Conservation (phyloP, 2,888 invertebrate species). For the Euzophera pinguis region DNA sequence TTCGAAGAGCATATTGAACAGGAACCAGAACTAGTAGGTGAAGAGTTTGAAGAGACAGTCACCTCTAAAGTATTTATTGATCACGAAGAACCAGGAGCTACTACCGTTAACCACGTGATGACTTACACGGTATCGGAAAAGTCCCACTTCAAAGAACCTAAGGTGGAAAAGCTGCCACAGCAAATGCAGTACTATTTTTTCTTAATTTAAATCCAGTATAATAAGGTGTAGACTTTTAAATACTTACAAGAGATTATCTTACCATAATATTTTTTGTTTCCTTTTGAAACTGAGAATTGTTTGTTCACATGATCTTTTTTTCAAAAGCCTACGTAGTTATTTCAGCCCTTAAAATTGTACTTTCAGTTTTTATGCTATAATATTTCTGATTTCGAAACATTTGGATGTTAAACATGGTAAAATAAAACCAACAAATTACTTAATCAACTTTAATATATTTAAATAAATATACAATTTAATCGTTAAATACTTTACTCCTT, state of each 20-base stretch:
- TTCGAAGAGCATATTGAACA: slow-evolving; percentile 42
- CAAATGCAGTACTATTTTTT: slow-evolving; percentile 69
- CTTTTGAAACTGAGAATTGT: too few relatives aligned
- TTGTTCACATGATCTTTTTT: too few relatives aligned
- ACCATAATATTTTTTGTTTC: too few relatives aligned
- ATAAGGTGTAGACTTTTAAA: neutral
- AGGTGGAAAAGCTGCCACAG: slow-evolving; percentile 58
- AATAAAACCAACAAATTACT: slow-evolving; percentile 19
- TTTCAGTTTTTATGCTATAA: too few relatives aligned
- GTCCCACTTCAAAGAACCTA: slow-evolving; percentile 59
- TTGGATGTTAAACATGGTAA: neutral
- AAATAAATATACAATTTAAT: slow-evolving; percentile 45
- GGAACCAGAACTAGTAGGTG: slow-evolving; percentile 59
- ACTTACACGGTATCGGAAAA: slow-evolving; percentile 66
- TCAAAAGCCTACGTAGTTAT: too few relatives aligned
- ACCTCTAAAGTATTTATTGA: slow-evolving; percentile 60
- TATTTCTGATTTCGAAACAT: neutral
- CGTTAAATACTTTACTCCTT: slow-evolving; percentile 26
- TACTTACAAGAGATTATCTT: neutral
- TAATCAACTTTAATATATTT: slow-evolving; percentile 39
- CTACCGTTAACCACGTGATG: slow-evolving; percentile 65
- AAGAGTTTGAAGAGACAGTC: slow-evolving; percentile 64
- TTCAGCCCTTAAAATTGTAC: too few relatives aligned
- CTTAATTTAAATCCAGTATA: slow-evolving; percentile 39
- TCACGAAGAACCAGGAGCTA: slow-evolving; percentile 55